Conservation (phyloP, 2,888 invertebrate species). For the Lacanobia oleracea region DNA sequence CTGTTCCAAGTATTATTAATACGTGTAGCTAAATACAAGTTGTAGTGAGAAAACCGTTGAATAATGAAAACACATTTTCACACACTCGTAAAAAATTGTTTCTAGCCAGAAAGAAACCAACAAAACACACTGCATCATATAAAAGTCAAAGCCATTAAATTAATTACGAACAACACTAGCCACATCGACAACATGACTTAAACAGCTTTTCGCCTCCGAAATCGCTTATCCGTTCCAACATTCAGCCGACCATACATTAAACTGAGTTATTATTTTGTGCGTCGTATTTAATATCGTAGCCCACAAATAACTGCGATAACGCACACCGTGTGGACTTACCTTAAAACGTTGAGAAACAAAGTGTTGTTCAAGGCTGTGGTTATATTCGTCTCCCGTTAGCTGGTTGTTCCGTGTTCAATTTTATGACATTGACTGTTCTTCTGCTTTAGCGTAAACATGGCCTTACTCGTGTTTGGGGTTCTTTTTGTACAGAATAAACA, state of each 20-base stretch:
- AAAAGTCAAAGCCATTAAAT: constrained; percentile 20
- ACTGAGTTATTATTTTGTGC: constrained; percentile 64
- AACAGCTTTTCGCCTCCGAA: constrained; percentile 54
- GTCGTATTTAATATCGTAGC: constrained; percentile 67
- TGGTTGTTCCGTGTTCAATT: constrained; percentile 70
- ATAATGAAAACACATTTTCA: neutral
- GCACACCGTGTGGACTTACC: constrained; percentile 69
- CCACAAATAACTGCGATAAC: constrained; percentile 72
- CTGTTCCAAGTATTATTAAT: too few species aligned
- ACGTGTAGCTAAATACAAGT: neutral
- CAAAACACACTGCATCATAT: neutral
- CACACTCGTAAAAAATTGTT: neutral
- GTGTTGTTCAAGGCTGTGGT: constrained; percentile 81
- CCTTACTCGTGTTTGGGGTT: constrained; percentile 42
- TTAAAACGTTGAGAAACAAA: constrained; percentile 71
- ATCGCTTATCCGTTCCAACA: constrained; percentile 52
- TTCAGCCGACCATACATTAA: constrained; percentile 60
- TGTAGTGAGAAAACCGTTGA: neutral
- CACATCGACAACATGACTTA: constrained; percentile 42
- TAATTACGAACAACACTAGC: constrained; percentile 21
- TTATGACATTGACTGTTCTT: constrained; percentile 75
- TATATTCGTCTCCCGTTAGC: constrained; percentile 79
- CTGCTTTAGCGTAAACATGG: constrained; percentile 40
- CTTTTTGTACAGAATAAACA: neutral
- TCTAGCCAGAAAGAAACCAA: neutral